Percentiles rank a stretch among this genome's conserved stretches.
Conservation (phyloP, 2,888 invertebrate genomes). For the Erpobdella octoculata region DNA sequence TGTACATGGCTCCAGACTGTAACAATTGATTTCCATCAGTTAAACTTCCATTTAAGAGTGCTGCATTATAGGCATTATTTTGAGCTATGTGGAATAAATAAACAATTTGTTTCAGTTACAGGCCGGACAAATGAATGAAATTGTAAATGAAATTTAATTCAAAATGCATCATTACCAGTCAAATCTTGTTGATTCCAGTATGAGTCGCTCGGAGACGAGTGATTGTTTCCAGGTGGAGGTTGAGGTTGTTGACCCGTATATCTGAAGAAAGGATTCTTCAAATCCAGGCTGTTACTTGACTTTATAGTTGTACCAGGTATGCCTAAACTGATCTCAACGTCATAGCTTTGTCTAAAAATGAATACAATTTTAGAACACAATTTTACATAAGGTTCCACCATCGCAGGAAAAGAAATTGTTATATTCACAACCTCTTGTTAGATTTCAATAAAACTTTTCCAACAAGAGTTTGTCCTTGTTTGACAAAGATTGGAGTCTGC, state of each 20-base stretch:
- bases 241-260: slow-evolving; percentile 60
- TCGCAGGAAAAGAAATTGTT: background rate
- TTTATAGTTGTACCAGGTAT: slow-evolving; percentile 75
- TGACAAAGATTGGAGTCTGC: slow-evolving; percentile 84
- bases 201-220: slow-evolving; percentile 78
- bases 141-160: background rate
- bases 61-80: slow-evolving; percentile 24
- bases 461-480: slow-evolving; percentile 80
- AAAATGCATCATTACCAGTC: background rate
- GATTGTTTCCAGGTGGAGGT: slow-evolving; percentile 83
- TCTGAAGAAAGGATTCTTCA: slow-evolving; percentile 80
- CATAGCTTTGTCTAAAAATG: slow-evolving; percentile 79
- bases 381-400: too few relatives aligned
- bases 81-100: background rate
- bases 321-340: slow-evolving; percentile 87
- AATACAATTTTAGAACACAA: too few relatives aligned
- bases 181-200: slow-evolving; percentile 43
- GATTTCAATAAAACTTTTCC: slow-evolving; percentile 80
- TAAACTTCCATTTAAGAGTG: slow-evolving; percentile 29
- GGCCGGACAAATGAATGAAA: background rate
- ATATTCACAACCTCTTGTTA: slow-evolving; percentile 67
- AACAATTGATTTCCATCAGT: slow-evolving; percentile 23
- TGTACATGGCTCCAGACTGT: slow-evolving; percentile 36
- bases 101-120: too few relatives aligned
- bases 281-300: slow-evolving; percentile 82